Evolutionary conservation across 2,797 vertebrate genomes (phyloP).

Genomic region (Falco concolor): DNA sequence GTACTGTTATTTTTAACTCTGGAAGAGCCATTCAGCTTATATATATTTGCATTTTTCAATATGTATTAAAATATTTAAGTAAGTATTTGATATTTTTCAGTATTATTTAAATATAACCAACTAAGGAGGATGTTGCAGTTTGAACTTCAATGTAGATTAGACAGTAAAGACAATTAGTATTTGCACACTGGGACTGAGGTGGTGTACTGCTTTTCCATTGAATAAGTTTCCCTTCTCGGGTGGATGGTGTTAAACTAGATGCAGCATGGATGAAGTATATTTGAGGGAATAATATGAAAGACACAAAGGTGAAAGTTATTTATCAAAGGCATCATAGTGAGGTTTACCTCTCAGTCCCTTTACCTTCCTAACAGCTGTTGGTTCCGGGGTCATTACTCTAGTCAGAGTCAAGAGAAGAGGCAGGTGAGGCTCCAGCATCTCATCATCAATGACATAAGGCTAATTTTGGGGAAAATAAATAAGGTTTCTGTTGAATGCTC

Average conservation of each 20-base stretch:
- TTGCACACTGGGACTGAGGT: not conserved
- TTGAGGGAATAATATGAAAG: not conserved
- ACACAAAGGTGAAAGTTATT: not conserved
- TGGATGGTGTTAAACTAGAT: not conserved
- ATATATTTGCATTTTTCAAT: not conserved
- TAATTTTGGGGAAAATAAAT: not conserved
- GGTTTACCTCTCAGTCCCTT: not conserved
- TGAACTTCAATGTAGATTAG: not conserved
- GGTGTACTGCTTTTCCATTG: not conserved
- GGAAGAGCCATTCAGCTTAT: not conserved
- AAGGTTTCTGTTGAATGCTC: not conserved
- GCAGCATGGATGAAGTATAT: not conserved
- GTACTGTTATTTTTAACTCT: too few species aligned
- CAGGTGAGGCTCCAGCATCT: not conserved
- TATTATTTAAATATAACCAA: not conserved
- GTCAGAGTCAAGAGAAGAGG: not conserved
- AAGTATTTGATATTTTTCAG: not conserved
- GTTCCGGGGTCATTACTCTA: not conserved
- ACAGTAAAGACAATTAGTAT: not conserved
- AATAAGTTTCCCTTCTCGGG: not conserved
- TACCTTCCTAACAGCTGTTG: not conserved
- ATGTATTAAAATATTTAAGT: not conserved
- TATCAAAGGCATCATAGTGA: not conserved
- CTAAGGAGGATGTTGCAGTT: not conserved
- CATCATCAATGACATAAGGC: not conserved